Evolutionary conservation across 2,113 vertebrate genomes (phyloP).

Genomic region (Camelus dromedarius): DNA sequence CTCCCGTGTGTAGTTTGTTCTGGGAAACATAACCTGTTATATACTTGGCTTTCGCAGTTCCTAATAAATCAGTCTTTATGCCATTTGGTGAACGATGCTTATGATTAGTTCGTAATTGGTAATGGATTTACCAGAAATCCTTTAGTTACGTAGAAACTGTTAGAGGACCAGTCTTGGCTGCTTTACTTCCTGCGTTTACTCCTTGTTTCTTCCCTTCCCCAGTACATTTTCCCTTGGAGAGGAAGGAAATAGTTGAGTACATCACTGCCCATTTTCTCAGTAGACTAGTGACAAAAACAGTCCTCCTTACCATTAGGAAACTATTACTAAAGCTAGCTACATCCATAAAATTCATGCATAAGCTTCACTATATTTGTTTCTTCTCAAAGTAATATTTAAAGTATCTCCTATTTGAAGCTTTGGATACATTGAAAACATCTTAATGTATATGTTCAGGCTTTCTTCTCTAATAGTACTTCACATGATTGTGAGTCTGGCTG

Average conservation of each 20-base stretch:
- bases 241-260: not conserved
- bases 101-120: constrained; percentile 22
- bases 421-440: constrained; percentile 47
- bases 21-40: constrained; percentile 9
- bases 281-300: not conserved
- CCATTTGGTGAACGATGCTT: not conserved
- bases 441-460: not conserved
- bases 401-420: not conserved
- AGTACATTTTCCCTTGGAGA: not conserved
- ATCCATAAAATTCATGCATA: not conserved
- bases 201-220: not conserved
- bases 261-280: not conserved
- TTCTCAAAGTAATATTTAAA: constrained; percentile 17
- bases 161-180: not conserved
- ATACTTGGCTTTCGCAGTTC: constrained; percentile 18
- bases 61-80: not conserved
- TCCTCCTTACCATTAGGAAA: not conserved
- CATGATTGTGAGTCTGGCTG: not conserved
- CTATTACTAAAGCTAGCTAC: not conserved
- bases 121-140: not conserved
- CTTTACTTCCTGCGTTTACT: not conserved
- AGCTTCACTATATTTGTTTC: not conserved
- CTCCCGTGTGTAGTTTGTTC: not conserved
- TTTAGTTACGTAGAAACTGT: not conserved
- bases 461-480: not conserved